These are phyloP conservation scores for Orestias chungarensis DNA, from an alignment of 2,797 vertebrate genomes.

Conservation along the genomic window DNA sequence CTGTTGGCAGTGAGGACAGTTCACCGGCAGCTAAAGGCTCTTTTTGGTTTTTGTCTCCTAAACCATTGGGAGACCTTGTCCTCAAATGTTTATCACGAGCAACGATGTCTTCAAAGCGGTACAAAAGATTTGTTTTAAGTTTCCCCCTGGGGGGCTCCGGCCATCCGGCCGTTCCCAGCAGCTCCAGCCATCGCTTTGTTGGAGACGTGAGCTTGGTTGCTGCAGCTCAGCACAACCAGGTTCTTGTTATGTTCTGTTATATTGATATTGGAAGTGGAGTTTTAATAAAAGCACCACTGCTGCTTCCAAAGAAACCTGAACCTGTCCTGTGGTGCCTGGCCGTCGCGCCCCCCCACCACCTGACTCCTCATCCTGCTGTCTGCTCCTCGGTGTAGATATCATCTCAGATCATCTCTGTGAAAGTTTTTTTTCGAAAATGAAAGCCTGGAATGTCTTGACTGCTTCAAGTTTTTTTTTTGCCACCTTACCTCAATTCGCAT, in stretches of 20 bases:
- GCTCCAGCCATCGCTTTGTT: slow-evolving; percentile 46
- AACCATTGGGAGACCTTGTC: slow-evolving; percentile 47
- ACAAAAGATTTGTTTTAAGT: slow-evolving; percentile 64
- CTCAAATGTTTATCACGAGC: slow-evolving; percentile 53
- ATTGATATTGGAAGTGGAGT: slow-evolving; percentile 81
- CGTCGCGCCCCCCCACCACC: slow-evolving; percentile 54
- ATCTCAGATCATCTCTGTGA: slow-evolving; percentile 86
- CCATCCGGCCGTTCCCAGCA: slow-evolving; percentile 67
- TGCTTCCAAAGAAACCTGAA: slow-evolving; percentile 77
- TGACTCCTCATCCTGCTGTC: slow-evolving; percentile 69
- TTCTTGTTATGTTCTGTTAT: slow-evolving; percentile 68
- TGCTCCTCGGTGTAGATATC: slow-evolving; percentile 83
- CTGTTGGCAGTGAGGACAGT: slow-evolving; percentile 29
- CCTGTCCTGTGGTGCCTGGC: slow-evolving; percentile 70
- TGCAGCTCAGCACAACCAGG: slow-evolving; percentile 54
- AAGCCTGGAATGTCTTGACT: slow-evolving; percentile 91
- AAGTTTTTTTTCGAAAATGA: slow-evolving; percentile 84
- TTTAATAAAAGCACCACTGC: slow-evolving; percentile 86
- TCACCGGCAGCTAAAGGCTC: slow-evolving; percentile 32
- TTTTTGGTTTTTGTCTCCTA: slow-evolving; percentile 27
- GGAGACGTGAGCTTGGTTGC: slow-evolving; percentile 35
- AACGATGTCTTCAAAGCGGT: slow-evolving; percentile 65
- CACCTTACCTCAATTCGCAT: slow-evolving; percentile 53
- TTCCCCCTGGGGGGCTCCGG: slow-evolving; percentile 50
- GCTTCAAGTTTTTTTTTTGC: slow-evolving; percentile 88